phyloP scores from a whole-genome alignment of 2,113 vertebrate genomes.

The Varanus salvator region DNA sequence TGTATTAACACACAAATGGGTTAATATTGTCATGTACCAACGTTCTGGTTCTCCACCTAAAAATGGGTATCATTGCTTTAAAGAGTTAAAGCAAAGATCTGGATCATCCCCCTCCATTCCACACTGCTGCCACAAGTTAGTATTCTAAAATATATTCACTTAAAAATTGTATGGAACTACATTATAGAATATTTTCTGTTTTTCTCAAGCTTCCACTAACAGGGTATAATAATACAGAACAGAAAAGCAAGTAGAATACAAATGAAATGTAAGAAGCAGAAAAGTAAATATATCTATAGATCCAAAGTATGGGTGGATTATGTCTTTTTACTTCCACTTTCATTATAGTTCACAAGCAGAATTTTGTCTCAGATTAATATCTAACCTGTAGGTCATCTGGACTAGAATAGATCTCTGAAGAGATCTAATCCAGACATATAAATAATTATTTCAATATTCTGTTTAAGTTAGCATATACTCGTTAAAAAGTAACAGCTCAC shows the following conservation, averaged over 20 bases:
- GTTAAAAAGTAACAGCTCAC: too few relatives aligned
- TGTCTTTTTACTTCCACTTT: neutral
- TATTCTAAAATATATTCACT: neutral
- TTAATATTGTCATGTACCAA: neutral
- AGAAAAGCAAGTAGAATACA: neutral
- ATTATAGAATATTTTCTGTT: neutral
- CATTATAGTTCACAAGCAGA: neutral
- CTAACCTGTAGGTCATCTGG: too few relatives aligned
- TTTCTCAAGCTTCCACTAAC: too few relatives aligned
- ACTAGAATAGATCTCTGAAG: too few relatives aligned
- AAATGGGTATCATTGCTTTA: too few relatives aligned
- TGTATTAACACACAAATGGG: neutral
- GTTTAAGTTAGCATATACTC: too few relatives aligned
- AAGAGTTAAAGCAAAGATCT: too few relatives aligned
- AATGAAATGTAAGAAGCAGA: neutral
- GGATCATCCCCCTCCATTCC: too few relatives aligned
- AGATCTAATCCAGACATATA: too few relatives aligned
- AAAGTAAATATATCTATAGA: neutral
- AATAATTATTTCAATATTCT: too few relatives aligned
- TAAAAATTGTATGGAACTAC: neutral
- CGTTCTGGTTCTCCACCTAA: neutral
- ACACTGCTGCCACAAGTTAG: neutral
- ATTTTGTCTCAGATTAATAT: neutral
- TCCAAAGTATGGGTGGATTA: neutral
- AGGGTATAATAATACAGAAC: too few relatives aligned